These are phyloP conservation scores for Pocillopora damicornis DNA, from an alignment of 64 coral and sea anemone species.

Conservation along the genomic window DNA sequence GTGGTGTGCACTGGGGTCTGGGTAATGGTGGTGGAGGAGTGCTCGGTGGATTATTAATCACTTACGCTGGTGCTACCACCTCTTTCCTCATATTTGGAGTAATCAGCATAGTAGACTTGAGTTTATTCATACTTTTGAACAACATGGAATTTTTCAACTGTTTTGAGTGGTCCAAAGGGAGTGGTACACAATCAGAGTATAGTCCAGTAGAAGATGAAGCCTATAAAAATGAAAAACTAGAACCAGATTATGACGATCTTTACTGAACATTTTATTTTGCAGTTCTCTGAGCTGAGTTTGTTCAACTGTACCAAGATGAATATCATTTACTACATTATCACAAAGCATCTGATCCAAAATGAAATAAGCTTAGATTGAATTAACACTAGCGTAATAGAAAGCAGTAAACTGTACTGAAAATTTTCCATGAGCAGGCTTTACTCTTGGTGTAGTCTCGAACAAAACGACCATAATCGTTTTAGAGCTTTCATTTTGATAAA, in stretches of 20 bases:
- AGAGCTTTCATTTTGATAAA: no score
- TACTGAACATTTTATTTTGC: neutral
- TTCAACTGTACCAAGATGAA: neutral
- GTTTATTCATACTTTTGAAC: slow-evolving; percentile 65
- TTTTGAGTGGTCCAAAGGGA: slow-evolving; percentile 31
- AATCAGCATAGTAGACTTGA: slow-evolving; percentile 55
- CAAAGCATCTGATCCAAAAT: no score
- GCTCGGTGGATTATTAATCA: slow-evolving; percentile 75
- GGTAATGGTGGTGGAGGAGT: slow-evolving; percentile 81
- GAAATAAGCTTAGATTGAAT: no score
- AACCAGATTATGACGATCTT: slow-evolving; percentile 3
- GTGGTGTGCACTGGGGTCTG: slow-evolving; percentile 79
- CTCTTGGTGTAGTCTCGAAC: no score
- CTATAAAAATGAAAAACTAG: neutral
- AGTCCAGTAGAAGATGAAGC: neutral
- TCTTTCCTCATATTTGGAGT: slow-evolving; percentile 73
- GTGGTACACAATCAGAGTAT: neutral
- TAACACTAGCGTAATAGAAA: no score
- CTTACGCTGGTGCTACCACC: slow-evolving; percentile 48
- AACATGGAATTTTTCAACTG: slow-evolving; percentile 43
- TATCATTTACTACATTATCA: no score
- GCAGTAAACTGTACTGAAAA: no score
- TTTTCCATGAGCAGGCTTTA: no score
- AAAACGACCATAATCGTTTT: no score
- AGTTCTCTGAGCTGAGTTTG: no score